Base-by-base conservation (phyloP, 2,888 invertebrate genomes). In the Rhagonycha lutea region DNA sequence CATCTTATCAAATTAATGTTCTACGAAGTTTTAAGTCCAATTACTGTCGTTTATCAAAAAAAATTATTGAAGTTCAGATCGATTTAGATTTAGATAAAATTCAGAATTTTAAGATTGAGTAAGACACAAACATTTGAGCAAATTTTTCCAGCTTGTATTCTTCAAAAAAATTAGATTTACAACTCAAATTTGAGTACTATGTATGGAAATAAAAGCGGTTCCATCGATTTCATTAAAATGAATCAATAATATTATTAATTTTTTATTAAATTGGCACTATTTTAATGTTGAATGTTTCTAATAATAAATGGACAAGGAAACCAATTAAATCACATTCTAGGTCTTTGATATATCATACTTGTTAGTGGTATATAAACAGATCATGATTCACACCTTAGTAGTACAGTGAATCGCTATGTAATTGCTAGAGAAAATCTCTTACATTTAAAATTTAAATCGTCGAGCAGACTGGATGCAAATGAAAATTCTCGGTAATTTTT, bases 341-440 rank as follows among this genome's bases (percentile, higher is more conserved):
- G 32, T 62, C 26, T 62, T 61, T 24, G 26, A 7, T n/a, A 24
- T 61, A 14, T 70, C 61, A 62, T 62, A 23, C 47, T n/a, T 62
- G 65, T 71, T 26, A 61, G 63, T 71, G 26, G 72, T 72, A 60
- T 72, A 72, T 72, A 72, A 72, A 72, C 67, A 72, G 72, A 72
- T 18, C 23, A 67, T 72, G 72, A 72, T 72, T 72, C 72, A 72
- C 72, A 11, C 24, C 8, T 63, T 26, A 32, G 63, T 47, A 47
- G 47, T 47, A 47, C 32, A 47, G n/a, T n/a, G 47, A 47, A 12
- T 47, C 47, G 47, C 47, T n/a, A 47, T 47, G 47, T 47, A 47
- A 47, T 47, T 47, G 47, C 47, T 47, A 47, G 47, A 47, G 47
- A 47, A n/a, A 12, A 47, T 47, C 12, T n/a, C 47, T 47, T n/a